Base-by-base conservation (phyloP, 2,113 vertebrate genomes). In the Struthio camelus region DNA sequence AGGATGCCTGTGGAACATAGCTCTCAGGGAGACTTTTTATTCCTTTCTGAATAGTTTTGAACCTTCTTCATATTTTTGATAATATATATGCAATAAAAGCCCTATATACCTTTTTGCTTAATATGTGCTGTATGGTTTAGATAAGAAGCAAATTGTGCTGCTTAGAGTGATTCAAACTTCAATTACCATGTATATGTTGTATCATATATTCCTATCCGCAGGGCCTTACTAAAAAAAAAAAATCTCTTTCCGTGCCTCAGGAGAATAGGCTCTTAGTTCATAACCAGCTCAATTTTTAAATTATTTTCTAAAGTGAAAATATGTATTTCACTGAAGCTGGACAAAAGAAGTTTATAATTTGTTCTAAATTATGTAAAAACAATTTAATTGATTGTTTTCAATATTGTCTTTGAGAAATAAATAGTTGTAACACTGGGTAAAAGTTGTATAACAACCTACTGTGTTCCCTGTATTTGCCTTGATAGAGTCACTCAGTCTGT, bases 111-210 rank as follows among this genome's bases (percentile, higher is more conserved):
- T 73, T 92, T 94, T 95, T 83, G 20, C 65, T 71, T 89, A 72
- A 64, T 46, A 7, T 79, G 19, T 72, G 56, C 61, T 84, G 32
- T 42, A 32, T 36, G 24, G 38, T 88, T 89, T 65, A 92, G 90
- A 95, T 94, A 94, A 92, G 80, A 93, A 92, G 75, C 9, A 94
- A 87, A 90, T 56, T 81, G 28, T 69, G 32, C 38, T 76, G 61
- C 77, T 88, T 90, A 75, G 30, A 93, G 71, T 87, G 50, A 51
- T 81, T 88, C 83, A 75, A 71, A 40, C 56, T 86, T 53, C 16
- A 84, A 20, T 93, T 89, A 76, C 54, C 64, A 92, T 56, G 42
- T 65, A 56, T 86, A 38, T 72, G 14, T 79, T 96, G 36, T n/a
- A 92, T 79, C 73, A 61, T 44, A 22, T 54, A 86, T 40, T 89